Base-by-base conservation (phyloP, 2,113 vertebrate genomes). In the Austrofundulus limnaeus region DNA sequence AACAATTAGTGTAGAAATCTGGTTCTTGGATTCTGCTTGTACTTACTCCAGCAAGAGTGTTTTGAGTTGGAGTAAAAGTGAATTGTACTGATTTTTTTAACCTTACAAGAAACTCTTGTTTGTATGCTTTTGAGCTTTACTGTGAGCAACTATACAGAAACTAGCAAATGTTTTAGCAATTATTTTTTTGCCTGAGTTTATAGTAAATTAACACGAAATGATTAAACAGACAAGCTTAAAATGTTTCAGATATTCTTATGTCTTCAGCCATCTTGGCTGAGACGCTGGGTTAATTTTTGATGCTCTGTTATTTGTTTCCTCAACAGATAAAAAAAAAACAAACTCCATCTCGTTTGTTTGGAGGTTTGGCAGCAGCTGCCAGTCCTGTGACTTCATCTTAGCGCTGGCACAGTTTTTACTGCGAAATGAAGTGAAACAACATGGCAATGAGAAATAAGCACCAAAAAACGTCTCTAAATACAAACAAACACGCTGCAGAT, bases 401-500 rank as follows among this genome's bases (percentile, higher is more conserved):
- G 39, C 45, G 19, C 62, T 82, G 86, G 71, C 80, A 76, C 65
- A 20, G 24, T 6, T 28, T 66, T 74, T 38, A 43, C 55, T 59
- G 69, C 66, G 51, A 71, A 74, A 79, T 19, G 39, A 56, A 72
- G 54, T 11, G 62, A 75, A 81, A 81, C 51, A 77, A 70, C 61
- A 74, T 48, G 42, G 71, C 52, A 49, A 60, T 43, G 65, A 62
- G 56, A 67, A 65, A 66, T 66, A 31, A 70, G 62, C 41, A 56
- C 43, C 37, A 66, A 78, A 72, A n/a, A 63, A 75, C 28, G 53
- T 24, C 31, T 61, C 50, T 8, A n/a, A 69, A 66, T 73, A 69
- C 63, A 81, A 85, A 75, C 75, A 83, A 83, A 83, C 70, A 83
- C 34, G 42, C n/a, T 34, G 68, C 61, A 58, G 46, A 68, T 69